Percentiles rank a stretch among this genome's conserved stretches.
phyloP scores from a whole-genome alignment of 2,113 vertebrate genomes.

The Lipophrys pholis region DNA sequence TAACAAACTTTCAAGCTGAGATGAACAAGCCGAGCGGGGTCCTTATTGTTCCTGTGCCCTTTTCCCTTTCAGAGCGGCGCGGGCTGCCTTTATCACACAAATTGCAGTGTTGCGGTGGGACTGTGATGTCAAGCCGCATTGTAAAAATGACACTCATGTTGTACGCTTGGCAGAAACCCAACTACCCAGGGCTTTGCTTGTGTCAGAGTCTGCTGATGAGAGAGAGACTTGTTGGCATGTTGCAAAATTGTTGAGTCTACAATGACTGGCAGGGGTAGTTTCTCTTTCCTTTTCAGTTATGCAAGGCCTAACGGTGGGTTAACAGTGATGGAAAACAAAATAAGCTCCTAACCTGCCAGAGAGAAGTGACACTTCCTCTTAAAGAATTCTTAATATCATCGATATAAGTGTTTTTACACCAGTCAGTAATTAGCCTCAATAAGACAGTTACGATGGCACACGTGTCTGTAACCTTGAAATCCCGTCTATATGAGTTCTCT shows the following conservation, averaged over 20 bases:
- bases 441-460: too few species aligned
- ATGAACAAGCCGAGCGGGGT: constrained; percentile 40
- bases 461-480: too few species aligned
- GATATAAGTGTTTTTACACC: too few species aligned
- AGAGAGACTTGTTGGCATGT: constrained; percentile 55
- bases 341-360: neutral
- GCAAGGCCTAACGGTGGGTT: constrained; percentile 7
- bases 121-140: constrained; percentile 59
- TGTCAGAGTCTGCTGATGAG: constrained; percentile 55
- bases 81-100: constrained; percentile 70
- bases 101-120: constrained; percentile 71
- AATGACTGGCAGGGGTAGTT: constrained; percentile 28
- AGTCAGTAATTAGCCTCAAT: too few species aligned
- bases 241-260: constrained; percentile 44
- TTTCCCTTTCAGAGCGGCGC: constrained; percentile 43
- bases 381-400: neutral
- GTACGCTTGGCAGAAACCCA: constrained; percentile 64
- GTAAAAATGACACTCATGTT: constrained; percentile 66
- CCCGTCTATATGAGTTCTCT: too few species aligned
- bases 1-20: constrained; percentile 64
- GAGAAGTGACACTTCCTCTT: neutral
- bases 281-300: constrained; percentile 2
- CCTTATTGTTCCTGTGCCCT: constrained; percentile 49
- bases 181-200: constrained; percentile 56
- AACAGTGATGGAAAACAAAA: constrained; percentile 11